Percentiles rank a stretch among this genome's conserved stretches.
Evolutionary conservation across 2,888 invertebrate species (phyloP).

Genomic region (Caenorhabditis japonica): DNA sequence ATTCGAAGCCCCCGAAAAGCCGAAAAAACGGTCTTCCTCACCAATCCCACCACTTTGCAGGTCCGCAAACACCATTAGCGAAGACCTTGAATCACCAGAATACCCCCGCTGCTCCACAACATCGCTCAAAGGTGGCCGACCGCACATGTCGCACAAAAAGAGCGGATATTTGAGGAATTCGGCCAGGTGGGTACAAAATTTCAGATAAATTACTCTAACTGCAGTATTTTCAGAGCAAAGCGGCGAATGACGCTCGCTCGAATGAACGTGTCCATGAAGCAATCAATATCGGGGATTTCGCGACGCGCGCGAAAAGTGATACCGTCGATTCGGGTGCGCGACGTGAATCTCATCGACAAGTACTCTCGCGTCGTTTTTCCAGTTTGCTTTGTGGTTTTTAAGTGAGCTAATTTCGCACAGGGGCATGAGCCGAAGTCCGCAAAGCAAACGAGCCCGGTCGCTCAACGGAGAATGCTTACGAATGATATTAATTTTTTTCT

Average conservation of each 20-base stretch:
- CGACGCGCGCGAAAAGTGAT: constrained; percentile 57
- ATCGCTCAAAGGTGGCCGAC: constrained; percentile 46
- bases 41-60: constrained; percentile 57
- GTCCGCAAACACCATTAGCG: constrained; percentile 18
- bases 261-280: constrained; percentile 57
- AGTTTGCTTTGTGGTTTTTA: constrained; percentile 93
- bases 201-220: not conserved
- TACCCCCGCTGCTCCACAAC: constrained; percentile 61
- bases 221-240: constrained; percentile 39
- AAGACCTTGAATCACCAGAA: constrained; percentile 53
- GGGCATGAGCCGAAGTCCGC: not conserved
- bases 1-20: constrained; percentile 6
- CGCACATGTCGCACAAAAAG: constrained; percentile 20
- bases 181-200: not conserved
- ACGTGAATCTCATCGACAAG: constrained; percentile 97
- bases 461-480: not conserved
- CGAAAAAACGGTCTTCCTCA: constrained; percentile 44
- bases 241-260: constrained; percentile 57
- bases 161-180: constrained; percentile 2
- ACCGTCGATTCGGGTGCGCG: constrained; percentile 82
- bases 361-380: constrained; percentile 96
- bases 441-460: not conserved
- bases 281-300: constrained; percentile 53
- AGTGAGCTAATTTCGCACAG: constrained; percentile 82
- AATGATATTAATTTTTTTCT: too few species aligned